Percentiles rank a stretch among this genome's conserved stretches.
Conservation (phyloP, 2,113 vertebrate genomes). For the Microcebus tavaratra region DNA sequence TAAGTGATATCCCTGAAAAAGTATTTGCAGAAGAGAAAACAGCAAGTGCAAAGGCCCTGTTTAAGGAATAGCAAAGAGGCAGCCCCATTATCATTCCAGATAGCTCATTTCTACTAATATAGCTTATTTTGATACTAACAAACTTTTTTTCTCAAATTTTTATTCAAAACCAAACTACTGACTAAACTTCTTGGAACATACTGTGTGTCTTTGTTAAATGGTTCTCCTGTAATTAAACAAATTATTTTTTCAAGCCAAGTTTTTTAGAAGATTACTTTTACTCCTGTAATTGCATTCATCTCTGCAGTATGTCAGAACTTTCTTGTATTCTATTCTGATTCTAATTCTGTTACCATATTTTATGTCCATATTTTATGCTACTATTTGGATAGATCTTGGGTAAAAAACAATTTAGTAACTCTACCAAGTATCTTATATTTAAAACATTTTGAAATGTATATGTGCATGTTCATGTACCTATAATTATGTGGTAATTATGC, state of each 20-base stretch:
- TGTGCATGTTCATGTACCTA: constrained; percentile 58
- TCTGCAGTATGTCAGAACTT: neutral
- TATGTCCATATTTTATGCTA: neutral
- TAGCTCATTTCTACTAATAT: neutral
- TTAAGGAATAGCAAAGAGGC: neutral
- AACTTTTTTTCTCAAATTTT: neutral
- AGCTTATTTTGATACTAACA: neutral
- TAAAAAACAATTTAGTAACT: neutral
- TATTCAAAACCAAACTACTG: neutral
- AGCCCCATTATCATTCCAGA: neutral
- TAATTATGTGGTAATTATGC: constrained; percentile 56
- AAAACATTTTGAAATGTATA: neutral
- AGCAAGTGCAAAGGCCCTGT: neutral
- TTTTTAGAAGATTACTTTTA: neutral
- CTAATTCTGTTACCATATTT: neutral
- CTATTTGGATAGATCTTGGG: neutral
- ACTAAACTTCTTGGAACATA: neutral
- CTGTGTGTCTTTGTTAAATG: neutral
- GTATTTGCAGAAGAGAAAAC: neutral
- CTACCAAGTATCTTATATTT: neutral
- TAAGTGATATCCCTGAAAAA: neutral
- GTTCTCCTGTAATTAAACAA: neutral
- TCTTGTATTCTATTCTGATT: neutral
- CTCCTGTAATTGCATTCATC: neutral
- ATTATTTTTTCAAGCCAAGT: neutral